Conservation (phyloP, 2,888 invertebrate genomes). For the Argyresthia albistria region DNA sequence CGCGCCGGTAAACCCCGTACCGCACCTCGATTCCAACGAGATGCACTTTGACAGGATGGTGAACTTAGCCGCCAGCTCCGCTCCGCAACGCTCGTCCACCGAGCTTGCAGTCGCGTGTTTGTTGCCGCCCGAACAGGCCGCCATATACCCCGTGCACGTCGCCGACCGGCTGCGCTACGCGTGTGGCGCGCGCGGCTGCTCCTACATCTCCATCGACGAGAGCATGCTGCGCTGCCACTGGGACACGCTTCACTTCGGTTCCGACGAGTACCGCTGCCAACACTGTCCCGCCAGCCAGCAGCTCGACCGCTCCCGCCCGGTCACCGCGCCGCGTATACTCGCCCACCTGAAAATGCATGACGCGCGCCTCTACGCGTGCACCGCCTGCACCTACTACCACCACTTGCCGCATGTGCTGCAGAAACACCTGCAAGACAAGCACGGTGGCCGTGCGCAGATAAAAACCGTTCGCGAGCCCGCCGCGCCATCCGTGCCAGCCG, state of each 20-base stretch:
- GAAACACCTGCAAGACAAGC: constrained; percentile 76
- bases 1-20: constrained; percentile 87
- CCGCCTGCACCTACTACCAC: constrained; percentile 77
- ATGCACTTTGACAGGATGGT: constrained; percentile 90
- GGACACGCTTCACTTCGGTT: constrained; percentile 77
- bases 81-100: constrained; percentile 19
- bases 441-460: constrained; percentile 62
- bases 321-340: constrained; percentile 75
- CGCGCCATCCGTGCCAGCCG: constrained; percentile 12
- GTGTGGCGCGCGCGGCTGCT: constrained; percentile 80
- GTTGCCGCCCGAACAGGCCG: constrained; percentile 25
- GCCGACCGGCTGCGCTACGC: constrained; percentile 74
- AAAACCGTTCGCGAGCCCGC: constrained; percentile 38
- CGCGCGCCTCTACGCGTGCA: constrained; percentile 79
- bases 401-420: constrained; percentile 75
- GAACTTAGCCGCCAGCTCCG: constrained; percentile 83
- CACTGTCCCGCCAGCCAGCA: constrained; percentile 77
- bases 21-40: constrained; percentile 82
- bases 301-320: constrained; percentile 48
- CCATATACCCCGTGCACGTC: constrained; percentile 60
- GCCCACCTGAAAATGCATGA: constrained; percentile 85
- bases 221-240: constrained; percentile 81
- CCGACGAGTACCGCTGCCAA: constrained; percentile 75
- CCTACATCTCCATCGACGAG: constrained; percentile 80
- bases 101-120: constrained; percentile 14